Base-by-base conservation (phyloP, 2,888 invertebrate genomes). In the Dendrolimus pini region DNA sequence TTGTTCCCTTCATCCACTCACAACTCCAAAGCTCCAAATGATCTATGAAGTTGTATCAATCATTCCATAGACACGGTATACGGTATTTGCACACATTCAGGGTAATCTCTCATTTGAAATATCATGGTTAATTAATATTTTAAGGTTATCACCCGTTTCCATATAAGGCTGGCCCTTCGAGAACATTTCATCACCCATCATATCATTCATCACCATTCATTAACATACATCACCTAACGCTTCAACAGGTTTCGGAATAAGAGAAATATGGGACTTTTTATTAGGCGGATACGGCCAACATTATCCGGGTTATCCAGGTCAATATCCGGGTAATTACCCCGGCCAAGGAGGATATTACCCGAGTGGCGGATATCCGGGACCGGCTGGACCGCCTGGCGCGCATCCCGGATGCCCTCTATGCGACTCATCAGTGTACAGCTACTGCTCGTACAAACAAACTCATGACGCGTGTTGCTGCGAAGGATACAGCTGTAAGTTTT, bases 391-490 rank as follows among this genome's bases (percentile, higher is more conserved):
- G 0, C 89, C 89, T 0, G 90, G 90, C 0, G 90, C 88, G 1
- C 90, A 90, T 54, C 76, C 86, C 0, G 90, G 91, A n/a, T 96
- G 96, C 68, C 96, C 96, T 0, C 77, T 94, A 41, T 96, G 96
- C 70, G 96, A 96, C 75, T 93, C 94, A 0, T 95, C 95, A 0
- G 95, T 96, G 7, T 95, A 93, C 78, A 92, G 94, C 67, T 96
- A 96, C 78, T 96, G 96, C 75, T 93, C 93, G 0, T 92, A 94
- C 60, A 96, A 95, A 81, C 88, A 95, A 59, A 89, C 93, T 7
- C 95, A 96, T 70, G 96, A 96, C 72, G 92, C 95, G 0, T 96
- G 96, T 74, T 96, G 96, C 74, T 96, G 96, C 68, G 91, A 92
- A 65, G 85, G 91, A 70, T 70, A 77, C 57, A 73, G 75, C 30